Evolutionary conservation across 2,888 invertebrate species (phyloP).

Genomic region (Hemicrepidius hirtus): DNA sequence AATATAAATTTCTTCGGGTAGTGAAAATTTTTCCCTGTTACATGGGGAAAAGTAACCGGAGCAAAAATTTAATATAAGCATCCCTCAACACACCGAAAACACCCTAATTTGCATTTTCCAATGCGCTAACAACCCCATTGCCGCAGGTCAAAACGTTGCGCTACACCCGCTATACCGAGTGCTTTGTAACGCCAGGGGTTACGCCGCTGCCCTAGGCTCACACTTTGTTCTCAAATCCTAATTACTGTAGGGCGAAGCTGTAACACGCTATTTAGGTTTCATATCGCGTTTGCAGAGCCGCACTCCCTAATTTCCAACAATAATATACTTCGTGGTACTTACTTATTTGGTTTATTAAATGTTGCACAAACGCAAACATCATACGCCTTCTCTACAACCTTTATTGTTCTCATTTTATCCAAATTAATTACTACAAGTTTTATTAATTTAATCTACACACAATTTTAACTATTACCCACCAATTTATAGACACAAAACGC

Average conservation of each 20-base stretch:
- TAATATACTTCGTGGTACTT: constrained; percentile 42
- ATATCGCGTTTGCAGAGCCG: constrained; percentile 61
- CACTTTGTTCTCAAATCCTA: constrained; percentile 67
- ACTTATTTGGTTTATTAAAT: constrained; percentile 38
- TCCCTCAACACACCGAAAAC: constrained; percentile 51
- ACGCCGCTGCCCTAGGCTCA: constrained; percentile 57
- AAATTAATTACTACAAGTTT: constrained; percentile 22
- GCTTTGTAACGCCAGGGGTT: constrained; percentile 51
- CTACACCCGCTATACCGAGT: constrained; percentile 42
- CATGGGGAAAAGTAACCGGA: constrained; percentile 34
- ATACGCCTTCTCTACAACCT: constrained; percentile 5
- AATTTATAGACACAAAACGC: no score
- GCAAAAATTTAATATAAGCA: constrained; percentile 58
- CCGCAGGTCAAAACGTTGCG: constrained; percentile 52
- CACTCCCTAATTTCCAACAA: constrained; percentile 54
- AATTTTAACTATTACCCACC: no score
- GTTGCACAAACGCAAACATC: constrained; percentile 25
- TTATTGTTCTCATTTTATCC: constrained; percentile 21
- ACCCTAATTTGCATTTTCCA: constrained; percentile 59
- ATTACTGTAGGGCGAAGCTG: constrained; percentile 63
- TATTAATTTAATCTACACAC: no score
- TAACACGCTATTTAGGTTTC: constrained; percentile 63
- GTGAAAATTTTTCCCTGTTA: not conserved
- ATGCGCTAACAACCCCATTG: constrained; percentile 55
- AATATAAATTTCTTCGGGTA: not conserved